Percentiles rank a stretch among this genome's conserved stretches.
Evolutionary conservation across 2,113 vertebrate genomes (phyloP).

Genomic region (Artemisiospiza belli): DNA sequence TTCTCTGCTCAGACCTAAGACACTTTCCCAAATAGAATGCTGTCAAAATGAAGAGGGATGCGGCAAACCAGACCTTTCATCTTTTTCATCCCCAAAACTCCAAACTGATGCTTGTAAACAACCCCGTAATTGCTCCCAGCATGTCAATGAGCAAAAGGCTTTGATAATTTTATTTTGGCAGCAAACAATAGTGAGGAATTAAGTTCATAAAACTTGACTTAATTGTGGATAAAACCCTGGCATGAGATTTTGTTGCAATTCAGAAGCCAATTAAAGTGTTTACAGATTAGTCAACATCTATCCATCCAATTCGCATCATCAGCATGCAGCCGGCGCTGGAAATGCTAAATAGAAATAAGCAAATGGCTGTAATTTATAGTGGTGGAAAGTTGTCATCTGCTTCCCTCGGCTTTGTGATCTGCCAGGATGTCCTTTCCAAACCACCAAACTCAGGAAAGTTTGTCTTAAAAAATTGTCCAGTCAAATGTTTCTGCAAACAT

Average conservation of each 20-base stretch:
- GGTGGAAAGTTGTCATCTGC: not conserved
- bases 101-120: not conserved
- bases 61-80: not conserved
- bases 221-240: conserved; percentile 43
- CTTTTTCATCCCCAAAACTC: not conserved
- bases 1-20: not conserved
- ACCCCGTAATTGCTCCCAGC: fast-evolving
- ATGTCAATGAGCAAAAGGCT: not conserved
- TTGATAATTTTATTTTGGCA: conserved; percentile 41
- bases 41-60: not conserved
- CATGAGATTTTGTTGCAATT: conserved; percentile 6
- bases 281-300: conserved; percentile 55
- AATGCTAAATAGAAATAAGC: conserved; percentile 41
- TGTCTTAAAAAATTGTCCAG: not conserved
- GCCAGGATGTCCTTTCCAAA: not conserved
- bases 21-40: not conserved
- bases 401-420: not conserved
- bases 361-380: conserved; percentile 19
- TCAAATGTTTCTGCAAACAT: not conserved
- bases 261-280: conserved; percentile 55
- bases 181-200: conserved; percentile 30
- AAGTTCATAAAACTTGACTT: conserved; percentile 57
- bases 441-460: not conserved
- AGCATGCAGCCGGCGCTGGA: not conserved
- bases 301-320: conserved; percentile 8